phyloP scores from a whole-genome alignment of 2,113 vertebrate species.

The Bothrops jararaca region DNA sequence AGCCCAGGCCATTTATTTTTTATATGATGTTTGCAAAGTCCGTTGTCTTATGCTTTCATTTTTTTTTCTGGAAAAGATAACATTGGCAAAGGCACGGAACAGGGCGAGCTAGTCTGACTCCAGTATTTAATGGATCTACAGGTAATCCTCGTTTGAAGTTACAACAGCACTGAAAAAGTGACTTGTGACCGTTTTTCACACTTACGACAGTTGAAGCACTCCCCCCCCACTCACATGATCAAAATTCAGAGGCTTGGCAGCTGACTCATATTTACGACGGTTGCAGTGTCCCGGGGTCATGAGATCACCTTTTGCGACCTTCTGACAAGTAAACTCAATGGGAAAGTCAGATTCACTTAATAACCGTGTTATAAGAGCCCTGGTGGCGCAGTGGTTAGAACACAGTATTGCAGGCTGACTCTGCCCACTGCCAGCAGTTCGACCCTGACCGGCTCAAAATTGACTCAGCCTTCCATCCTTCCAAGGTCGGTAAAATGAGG shows the following conservation, averaged over 20 bases:
- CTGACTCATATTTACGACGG: not conserved
- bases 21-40: not conserved
- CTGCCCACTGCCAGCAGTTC: not conserved
- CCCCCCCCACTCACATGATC: not conserved
- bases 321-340: not conserved
- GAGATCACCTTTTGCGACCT: not conserved
- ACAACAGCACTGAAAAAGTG: not conserved
- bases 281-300: not conserved
- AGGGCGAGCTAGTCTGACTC: not conserved
- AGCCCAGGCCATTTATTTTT: constrained; percentile 37
- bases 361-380: not conserved
- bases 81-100: not conserved
- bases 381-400: not conserved
- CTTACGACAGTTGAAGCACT: not conserved
- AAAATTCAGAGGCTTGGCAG: not conserved
- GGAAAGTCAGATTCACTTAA: not conserved
- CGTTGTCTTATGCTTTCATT: not conserved
- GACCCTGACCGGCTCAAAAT: not conserved
- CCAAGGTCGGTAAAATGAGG: not conserved
- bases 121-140: not conserved
- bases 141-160: not conserved
- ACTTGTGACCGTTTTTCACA: not conserved
- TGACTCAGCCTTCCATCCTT: not conserved
- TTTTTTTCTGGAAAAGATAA: not conserved
- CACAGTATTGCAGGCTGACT: not conserved